A percentile compares a stretch with the other conserved stretches of the same genome.
Evolutionary conservation across 92 coral and sea anemone genomes (phyloP).

Genomic region (Desmophyllum pertusum): DNA sequence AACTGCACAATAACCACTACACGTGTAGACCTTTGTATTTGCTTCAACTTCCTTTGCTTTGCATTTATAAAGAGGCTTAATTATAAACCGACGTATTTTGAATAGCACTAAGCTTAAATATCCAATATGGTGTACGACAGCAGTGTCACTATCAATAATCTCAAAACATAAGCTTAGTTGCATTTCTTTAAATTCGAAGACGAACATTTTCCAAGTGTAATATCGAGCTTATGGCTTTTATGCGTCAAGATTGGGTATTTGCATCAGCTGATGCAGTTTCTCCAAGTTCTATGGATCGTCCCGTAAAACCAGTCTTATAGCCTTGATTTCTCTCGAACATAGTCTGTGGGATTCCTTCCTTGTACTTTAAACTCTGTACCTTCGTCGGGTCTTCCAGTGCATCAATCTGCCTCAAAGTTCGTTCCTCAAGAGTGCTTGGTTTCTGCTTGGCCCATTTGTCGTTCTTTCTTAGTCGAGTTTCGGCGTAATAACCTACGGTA

Average conservation of each 20-base stretch:
- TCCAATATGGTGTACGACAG: background rate
- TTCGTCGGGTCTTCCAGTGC: constrained; percentile 77
- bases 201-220: background rate
- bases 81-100: too few species aligned
- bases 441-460: constrained; percentile 82
- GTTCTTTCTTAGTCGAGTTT: constrained; percentile 77
- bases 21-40: too few species aligned
- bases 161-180: background rate
- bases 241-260: constrained; percentile 9
- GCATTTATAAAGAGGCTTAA: too few species aligned
- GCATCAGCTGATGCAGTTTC: constrained; percentile 44
- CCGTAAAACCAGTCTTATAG: constrained; percentile 82
- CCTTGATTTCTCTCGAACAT: constrained; percentile 93
- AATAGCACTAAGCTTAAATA: background rate
- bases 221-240: background rate
- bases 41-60: too few species aligned
- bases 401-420: constrained; percentile 83
- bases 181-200: background rate
- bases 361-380: constrained; percentile 79
- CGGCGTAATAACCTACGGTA: constrained; percentile 84
- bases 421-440: constrained; percentile 94
- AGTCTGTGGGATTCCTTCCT: constrained; percentile 80
- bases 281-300: constrained; percentile 68
- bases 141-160: background rate
- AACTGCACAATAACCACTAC: too few species aligned